Evolutionary conservation across 2,113 vertebrate genomes (phyloP).

Genomic region (Rhineura floridana): DNA sequence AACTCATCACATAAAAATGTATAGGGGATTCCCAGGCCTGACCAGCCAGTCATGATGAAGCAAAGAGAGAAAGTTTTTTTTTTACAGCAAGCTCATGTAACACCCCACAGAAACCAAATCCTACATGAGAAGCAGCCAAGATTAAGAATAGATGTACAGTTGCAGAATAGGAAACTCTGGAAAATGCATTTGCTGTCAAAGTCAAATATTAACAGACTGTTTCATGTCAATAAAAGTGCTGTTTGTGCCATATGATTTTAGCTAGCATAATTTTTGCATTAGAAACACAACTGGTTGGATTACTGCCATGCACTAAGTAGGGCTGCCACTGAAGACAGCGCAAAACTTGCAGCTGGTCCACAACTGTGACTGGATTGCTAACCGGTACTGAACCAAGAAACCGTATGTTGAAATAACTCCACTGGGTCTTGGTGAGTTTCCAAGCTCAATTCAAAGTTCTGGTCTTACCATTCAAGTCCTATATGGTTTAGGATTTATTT

Average conservation of each 20-base stretch:
- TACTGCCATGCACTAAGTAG: background rate
- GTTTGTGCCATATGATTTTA: background rate
- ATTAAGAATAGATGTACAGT: conserved; percentile 14
- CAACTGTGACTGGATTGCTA: too few species aligned
- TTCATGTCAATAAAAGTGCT: background rate
- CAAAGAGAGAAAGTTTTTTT: background rate
- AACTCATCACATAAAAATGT: conserved; percentile 76
- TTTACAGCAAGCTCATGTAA: background rate
- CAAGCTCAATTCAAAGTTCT: background rate
- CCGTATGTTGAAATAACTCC: background rate
- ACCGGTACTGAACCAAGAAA: too few species aligned
- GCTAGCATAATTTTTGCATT: background rate
- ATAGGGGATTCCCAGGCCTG: conserved; percentile 14
- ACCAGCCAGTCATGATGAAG: conserved; percentile 3
- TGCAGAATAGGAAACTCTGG: background rate
- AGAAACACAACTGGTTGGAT: background rate
- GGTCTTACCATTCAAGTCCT: background rate
- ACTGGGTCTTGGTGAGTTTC: background rate
- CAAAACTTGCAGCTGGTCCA: background rate
- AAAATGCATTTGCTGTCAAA: background rate
- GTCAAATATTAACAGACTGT: background rate
- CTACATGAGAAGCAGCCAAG: background rate
- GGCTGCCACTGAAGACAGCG: background rate
- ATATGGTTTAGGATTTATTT: background rate
- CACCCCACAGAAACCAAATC: conserved; percentile 2